Conservation (phyloP, 1,140 invertebrate genomes). For the Pogonomyrmex californicus region DNA sequence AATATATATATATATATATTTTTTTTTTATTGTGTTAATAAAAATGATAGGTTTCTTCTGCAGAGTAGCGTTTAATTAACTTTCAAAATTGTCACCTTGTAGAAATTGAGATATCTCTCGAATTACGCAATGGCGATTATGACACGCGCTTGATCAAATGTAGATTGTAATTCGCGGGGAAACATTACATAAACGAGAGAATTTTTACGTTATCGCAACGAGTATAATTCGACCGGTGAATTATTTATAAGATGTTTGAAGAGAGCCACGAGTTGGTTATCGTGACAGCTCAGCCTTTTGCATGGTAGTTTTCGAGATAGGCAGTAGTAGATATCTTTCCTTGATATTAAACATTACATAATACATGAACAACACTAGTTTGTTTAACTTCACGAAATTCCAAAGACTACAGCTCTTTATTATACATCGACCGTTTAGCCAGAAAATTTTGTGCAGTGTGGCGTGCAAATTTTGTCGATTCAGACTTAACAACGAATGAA, state of each 20-base stretch:
- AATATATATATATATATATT: neutral
- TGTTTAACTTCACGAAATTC: neutral
- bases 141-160: neutral
- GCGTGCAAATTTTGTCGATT: neutral
- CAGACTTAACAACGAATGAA: neutral
- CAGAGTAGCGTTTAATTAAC: neutral
- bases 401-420: neutral
- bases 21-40: neutral
- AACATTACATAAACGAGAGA: slow-evolving; percentile 18
- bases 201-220: neutral
- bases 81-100: neutral
- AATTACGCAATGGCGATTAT: slow-evolving; percentile 18
- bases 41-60: neutral
- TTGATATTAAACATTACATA: neutral
- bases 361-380: neutral
- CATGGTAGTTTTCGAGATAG: neutral
- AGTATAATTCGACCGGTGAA: neutral
- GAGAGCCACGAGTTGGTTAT: neutral
- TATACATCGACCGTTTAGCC: neutral
- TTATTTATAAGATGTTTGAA: neutral
- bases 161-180: neutral
- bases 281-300: neutral
- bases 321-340: neutral
- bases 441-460: neutral
- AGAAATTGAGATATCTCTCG: neutral